Base-by-base conservation (phyloP, 2,113 vertebrate species). In the Gadus chalcogrammus region DNA sequence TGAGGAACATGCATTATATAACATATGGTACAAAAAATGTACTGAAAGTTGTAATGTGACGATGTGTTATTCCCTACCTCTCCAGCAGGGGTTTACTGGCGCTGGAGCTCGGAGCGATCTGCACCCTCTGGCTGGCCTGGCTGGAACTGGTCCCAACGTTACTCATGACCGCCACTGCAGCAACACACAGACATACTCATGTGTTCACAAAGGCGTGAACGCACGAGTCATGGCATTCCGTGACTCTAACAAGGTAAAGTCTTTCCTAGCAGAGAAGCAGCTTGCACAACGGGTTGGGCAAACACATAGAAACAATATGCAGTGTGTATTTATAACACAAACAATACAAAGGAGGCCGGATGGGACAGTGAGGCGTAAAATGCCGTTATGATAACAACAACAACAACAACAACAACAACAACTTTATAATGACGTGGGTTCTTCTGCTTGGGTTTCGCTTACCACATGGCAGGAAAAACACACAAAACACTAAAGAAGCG, bases 81-180 rank as follows among this genome's bases (percentile, higher is more conserved):
- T 91, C 92, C 70, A 93, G 89, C 78, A 97, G 61, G 4, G 92
- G 93, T 70, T 94, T 93, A 72, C 90, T 90, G 6, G 88, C 81
- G 67, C 83, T 89, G 66, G 9, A 67, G 80, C 82, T 90, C 67
- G 83, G 56, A 48, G 78, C 79, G 58, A 90, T 80, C 65, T 92
- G 78, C 79, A 55, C 89, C 79, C 65, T 92, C 92, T 0, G 68
- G 73, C 38, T 80, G 84, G 42, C 8, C 24, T 48, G 65, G 48
- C 69, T 75, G 70, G 82, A 78, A 70, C 2, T 75, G 27, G 62
- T 67, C 17, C 79, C 78, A 17, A 77, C 70, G 58, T 80, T 86
- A 74, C 87, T 88, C 95, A 96, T 95, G 0, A 92, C 92, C 7
- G 91, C 80, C 11, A 96, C 97, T 98, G 85, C 67, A 82, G 84